These are phyloP conservation scores for Coptotermes formosanus DNA, from an alignment of 1,140 invertebrate species.

Conservation along the genomic window DNA sequence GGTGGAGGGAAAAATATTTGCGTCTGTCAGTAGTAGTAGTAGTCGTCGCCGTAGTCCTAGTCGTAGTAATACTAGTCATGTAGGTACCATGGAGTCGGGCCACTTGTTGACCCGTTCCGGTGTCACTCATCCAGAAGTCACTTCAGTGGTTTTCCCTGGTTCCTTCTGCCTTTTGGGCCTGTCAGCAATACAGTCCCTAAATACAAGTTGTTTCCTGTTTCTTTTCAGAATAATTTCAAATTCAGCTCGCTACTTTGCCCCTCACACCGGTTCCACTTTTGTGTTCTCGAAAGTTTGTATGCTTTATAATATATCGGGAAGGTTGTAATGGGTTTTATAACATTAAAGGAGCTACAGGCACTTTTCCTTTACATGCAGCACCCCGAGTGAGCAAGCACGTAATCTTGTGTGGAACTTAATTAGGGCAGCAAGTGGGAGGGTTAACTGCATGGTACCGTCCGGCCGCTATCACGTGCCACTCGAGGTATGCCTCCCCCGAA, in stretches of 20 bases:
- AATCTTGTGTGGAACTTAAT: conserved; percentile 9
- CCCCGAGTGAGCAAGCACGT: neutral
- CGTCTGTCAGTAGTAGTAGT: no score
- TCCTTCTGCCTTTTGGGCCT: no score
- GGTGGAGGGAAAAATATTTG: no score
- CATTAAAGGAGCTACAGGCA: neutral
- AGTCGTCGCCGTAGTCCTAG: no score
- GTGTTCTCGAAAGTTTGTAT: neutral
- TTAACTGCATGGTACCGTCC: neutral
- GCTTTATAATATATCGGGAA: neutral
- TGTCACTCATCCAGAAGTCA: no score
- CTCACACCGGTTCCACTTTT: neutral
- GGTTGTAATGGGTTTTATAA: neutral
- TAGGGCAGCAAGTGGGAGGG: neutral
- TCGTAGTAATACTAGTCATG: no score
- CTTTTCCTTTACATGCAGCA: neutral
- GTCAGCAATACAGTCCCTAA: no score
- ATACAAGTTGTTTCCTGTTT: no score
- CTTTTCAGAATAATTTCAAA: no score
- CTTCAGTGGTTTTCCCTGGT: no score
- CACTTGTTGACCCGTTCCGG: no score
- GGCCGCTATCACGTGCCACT: neutral
- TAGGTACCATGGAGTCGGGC: no score
- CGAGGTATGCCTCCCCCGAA: neutral
- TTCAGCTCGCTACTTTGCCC: neutral